A percentile compares a stretch with the other conserved stretches of the same genome.
phyloP scores from a whole-genome alignment of 2,113 vertebrate species.

The Thalassarche chlororhynchos region DNA sequence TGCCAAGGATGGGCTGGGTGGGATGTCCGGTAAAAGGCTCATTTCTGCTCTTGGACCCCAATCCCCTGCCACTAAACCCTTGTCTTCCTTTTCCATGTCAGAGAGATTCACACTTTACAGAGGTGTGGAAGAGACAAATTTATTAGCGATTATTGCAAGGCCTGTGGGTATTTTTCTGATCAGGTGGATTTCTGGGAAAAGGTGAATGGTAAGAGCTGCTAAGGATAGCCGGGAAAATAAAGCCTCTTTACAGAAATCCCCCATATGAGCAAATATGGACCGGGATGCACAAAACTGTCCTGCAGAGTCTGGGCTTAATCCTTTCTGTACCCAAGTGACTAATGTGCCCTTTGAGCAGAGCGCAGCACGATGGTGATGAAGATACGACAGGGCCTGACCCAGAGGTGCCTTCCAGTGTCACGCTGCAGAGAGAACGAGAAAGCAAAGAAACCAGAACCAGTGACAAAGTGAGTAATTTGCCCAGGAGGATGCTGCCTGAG shows the following conservation, averaged over 20 bases:
- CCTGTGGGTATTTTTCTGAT: neutral
- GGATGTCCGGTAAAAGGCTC: neutral
- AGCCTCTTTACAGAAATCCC: neutral
- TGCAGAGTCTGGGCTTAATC: neutral
- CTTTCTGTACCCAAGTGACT: neutral
- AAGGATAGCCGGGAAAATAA: neutral
- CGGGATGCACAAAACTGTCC: neutral
- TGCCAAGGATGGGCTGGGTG: neutral
- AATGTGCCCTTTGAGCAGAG: neutral
- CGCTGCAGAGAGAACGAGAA: neutral
- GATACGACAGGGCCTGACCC: neutral
- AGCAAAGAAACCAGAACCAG: neutral
- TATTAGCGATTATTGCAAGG: neutral
- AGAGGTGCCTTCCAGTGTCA: neutral
- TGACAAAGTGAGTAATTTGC: neutral
- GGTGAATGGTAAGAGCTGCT: neutral
- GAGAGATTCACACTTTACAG: neutral
- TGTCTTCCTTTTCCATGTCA: neutral
- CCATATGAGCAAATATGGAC: fast-evolving
- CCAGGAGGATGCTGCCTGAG: neutral
- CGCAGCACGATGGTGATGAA: neutral
- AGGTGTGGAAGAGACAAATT: neutral
- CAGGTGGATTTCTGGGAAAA: neutral
- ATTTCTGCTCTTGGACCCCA: neutral
- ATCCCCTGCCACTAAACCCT: neutral